Base-by-base conservation (phyloP, 1,140 invertebrate species). In the Drosophila sucinea region DNA sequence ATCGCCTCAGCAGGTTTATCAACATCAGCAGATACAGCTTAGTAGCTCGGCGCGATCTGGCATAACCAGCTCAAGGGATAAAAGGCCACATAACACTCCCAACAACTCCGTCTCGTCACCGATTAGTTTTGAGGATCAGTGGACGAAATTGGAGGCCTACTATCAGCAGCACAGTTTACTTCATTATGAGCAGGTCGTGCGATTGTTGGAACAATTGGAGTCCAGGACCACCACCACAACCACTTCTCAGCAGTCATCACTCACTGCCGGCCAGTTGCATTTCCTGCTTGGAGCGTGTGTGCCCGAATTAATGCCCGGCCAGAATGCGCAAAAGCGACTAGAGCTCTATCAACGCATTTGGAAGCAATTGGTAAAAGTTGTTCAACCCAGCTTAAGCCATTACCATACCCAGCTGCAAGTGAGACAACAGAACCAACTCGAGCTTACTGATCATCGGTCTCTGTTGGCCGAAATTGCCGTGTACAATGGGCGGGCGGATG, bases 261-360 rank as follows among this genome's bases (percentile, higher is more conserved):
- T 91, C 0, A 74, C n/a, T 7, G 27, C 44, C 0, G 68, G 60
- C 1, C 81, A 91, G 25, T 44, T 79, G 51, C 76, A 90, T 54
- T 91, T 91, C 25, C 64, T 91, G 1, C 57, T 91, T 1, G 77
- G 77, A 1, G 58, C 80, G 2, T 91, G 90, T 60, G 90, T 90
- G 33, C 82, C 83, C 1, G 75, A 87, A 5, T 17, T 87, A 8
- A 44, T 91, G 54, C 90, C 90, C 1, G 70, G 83, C 0, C 72
- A 73, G 29, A 78, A 51, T n/a, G 63, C 56, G 3, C 62, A 47
- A 5, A 68, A 81, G 25, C 77, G 90, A 0, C 35, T 81, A 23
- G 23, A 40, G n/a, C 55, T 90, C 4, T 91, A 85, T 23, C 60
- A 70, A 17, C 62, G 73, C 23, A 30, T 91, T 0, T 92, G 91